phyloP scores from a whole-genome alignment of 2,113 vertebrate species.

The Hymenochirus boettgeri region DNA sequence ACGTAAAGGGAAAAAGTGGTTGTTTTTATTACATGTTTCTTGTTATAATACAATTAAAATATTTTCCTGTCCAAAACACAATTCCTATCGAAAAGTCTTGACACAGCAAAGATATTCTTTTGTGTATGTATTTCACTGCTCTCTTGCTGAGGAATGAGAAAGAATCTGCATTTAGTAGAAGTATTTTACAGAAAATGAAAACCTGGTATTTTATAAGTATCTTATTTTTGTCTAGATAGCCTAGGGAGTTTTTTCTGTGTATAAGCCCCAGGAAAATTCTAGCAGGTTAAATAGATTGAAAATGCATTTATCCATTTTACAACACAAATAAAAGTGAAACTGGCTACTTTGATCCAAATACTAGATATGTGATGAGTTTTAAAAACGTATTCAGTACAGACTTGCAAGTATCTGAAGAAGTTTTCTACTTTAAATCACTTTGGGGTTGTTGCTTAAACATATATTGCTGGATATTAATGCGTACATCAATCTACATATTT shows the following conservation, averaged over 20 bases:
- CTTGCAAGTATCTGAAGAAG: conserved; percentile 32
- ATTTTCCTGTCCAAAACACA: not conserved
- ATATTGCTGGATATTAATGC: conserved; percentile 31
- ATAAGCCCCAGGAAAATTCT: conserved; percentile 39
- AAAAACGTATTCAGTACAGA: conserved; percentile 17
- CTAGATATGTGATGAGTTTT: conserved; percentile 27
- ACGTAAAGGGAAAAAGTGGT: too few species aligned
- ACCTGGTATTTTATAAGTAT: conserved; percentile 47
- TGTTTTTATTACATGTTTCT: too few species aligned
- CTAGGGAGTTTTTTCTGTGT: conserved; percentile 35
- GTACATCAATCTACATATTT: conserved; percentile 8
- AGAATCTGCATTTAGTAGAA: conserved; percentile 63
- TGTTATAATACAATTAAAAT: conserved; percentile 37
- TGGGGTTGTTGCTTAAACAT: conserved; percentile 38
- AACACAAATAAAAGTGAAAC: conserved; percentile 27
- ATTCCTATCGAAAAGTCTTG: conserved; percentile 32
- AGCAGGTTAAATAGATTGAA: conserved; percentile 39
- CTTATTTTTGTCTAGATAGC: conserved; percentile 26
- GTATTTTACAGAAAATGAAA: conserved; percentile 48
- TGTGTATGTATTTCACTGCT: conserved; percentile 47
- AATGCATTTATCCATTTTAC: conserved; percentile 33
- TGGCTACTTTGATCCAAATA: conserved; percentile 12
- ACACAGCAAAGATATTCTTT: conserved; percentile 43
- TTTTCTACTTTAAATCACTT: conserved; percentile 39
- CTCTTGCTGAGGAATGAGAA: conserved; percentile 45